phyloP scores from a whole-genome alignment of 2,797 vertebrate species.

The Dromococcyx pavoninus region DNA sequence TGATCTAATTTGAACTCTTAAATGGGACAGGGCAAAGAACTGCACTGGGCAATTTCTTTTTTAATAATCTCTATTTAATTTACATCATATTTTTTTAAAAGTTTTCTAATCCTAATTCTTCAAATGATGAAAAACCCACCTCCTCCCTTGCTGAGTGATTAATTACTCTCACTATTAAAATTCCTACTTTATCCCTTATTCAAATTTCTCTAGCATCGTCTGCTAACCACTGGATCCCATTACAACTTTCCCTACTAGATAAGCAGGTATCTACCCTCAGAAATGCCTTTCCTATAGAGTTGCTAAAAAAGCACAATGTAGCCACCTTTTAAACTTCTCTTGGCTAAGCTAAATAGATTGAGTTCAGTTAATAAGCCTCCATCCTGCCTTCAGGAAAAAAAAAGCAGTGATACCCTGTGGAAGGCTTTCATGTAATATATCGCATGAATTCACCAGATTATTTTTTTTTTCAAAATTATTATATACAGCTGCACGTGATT shows the following conservation, averaged over 20 bases:
- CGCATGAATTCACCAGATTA: background rate
- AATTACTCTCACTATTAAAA: background rate
- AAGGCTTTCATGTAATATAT: background rate
- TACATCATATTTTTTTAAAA: background rate
- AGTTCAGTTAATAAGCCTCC: background rate
- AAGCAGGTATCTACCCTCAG: background rate
- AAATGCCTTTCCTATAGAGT: background rate
- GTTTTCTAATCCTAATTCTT: background rate
- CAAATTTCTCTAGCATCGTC: conserved; percentile 13
- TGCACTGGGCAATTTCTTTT: background rate
- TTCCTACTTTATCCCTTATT: conserved; percentile 1
- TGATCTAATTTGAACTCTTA: background rate
- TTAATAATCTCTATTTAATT: background rate
- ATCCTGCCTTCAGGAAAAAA: background rate
- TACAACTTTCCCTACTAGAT: background rate
- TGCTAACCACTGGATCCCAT: background rate
- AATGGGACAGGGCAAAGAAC: background rate
- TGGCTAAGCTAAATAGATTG: conserved; percentile 13
- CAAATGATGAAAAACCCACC: background rate
- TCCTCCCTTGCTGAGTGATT: background rate
- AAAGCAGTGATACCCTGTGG: background rate
- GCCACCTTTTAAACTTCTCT: background rate
- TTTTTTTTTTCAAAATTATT: too few species aligned
- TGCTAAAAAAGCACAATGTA: conserved; percentile 5
- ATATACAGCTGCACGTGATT: background rate